A percentile compares a stretch with the other conserved stretches of the same genome.
These are phyloP conservation scores for Cephalopachus bancanus DNA, from an alignment of 2,797 vertebrate species.

Conservation along the genomic window DNA sequence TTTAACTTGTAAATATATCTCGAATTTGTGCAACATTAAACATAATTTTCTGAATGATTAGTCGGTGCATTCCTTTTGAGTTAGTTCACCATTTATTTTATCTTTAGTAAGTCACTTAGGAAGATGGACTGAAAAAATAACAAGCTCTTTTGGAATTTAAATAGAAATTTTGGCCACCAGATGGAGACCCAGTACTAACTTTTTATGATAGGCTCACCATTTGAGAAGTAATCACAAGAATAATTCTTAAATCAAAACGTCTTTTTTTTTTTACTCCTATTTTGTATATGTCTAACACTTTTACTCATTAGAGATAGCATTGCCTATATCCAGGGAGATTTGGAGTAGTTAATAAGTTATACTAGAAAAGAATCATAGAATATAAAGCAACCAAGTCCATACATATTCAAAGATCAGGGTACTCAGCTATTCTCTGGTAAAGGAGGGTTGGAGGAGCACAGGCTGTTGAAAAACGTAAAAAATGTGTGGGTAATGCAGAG, in stretches of 20 bases:
- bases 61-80: slow-evolving; percentile 17
- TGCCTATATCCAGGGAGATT: slow-evolving; percentile 37
- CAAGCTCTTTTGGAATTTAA: slow-evolving; percentile 42
- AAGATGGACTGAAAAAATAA: slow-evolving; percentile 45
- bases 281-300: slow-evolving; percentile 49
- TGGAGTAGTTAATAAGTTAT: slow-evolving; percentile 30
- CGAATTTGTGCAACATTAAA: slow-evolving; percentile 34
- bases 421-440: not conserved
- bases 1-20: slow-evolving; percentile 49
- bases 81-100: slow-evolving; percentile 50
- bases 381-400: not conserved
- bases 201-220: slow-evolving; percentile 11
- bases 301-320: not conserved
- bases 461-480: not conserved
- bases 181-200: slow-evolving; percentile 78
- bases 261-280: not conserved
- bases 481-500: not conserved
- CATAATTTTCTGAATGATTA: slow-evolving; percentile 39
- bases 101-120: slow-evolving; percentile 34
- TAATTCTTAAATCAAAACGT: not conserved
- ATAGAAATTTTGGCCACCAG: slow-evolving; percentile 78
- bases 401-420: not conserved
- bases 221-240: not conserved
- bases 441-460: not conserved
- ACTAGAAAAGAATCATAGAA: not conserved